Evolutionary conservation across 2,113 vertebrate species (phyloP).

Genomic region (Phasianus colchicus): DNA sequence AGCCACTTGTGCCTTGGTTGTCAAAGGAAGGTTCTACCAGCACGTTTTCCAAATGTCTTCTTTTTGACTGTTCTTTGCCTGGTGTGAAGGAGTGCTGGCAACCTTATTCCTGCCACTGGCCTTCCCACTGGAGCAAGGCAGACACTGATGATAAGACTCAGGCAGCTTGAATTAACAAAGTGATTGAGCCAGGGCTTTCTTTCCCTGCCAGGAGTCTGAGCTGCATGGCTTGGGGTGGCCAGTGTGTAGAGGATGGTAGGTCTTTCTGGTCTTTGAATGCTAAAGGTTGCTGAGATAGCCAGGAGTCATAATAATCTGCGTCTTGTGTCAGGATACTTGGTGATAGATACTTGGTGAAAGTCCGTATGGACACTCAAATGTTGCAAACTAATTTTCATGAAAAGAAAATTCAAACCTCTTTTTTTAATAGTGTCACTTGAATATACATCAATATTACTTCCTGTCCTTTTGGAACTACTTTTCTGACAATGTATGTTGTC

Average conservation of each 20-base stretch:
- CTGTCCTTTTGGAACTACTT: not conserved
- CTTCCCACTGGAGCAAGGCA: not conserved
- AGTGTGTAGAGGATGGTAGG: not conserved
- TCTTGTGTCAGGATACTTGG: not conserved
- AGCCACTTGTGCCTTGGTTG: fast-evolving
- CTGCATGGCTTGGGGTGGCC: not conserved
- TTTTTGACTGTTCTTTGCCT: not conserved
- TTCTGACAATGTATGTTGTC: not conserved
- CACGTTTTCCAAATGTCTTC: not conserved
- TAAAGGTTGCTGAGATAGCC: not conserved
- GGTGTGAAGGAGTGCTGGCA: not conserved
- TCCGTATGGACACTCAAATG: not conserved
- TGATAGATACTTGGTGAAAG: not conserved
- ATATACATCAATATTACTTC: not conserved
- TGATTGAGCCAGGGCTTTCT: not conserved
- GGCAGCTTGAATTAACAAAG: not conserved
- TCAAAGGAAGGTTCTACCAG: not conserved
- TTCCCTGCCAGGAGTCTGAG: not conserved
- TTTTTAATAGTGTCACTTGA: not conserved
- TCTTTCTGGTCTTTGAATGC: not conserved
- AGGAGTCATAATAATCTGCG: fast-evolving
- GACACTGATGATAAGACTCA: not conserved
- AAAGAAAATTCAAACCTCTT: not conserved
- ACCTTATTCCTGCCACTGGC: fast-evolving
- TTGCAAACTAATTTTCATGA: not conserved